phyloP scores from a whole-genome alignment of 2,797 vertebrate species.

The Heliangelus exortis region DNA sequence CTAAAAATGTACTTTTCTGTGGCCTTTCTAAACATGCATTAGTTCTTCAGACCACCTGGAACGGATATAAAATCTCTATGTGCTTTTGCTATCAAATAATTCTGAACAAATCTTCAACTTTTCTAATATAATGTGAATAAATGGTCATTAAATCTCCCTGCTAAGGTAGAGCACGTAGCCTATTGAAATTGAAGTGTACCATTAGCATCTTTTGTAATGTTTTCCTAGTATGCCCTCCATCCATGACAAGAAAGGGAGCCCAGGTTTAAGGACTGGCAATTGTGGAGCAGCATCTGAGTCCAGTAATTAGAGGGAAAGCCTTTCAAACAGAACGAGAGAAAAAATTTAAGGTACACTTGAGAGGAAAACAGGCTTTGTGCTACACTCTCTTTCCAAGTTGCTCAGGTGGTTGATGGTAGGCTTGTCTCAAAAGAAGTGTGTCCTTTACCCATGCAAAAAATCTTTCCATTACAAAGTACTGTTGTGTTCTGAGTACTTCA shows the following conservation, averaged over 20 bases:
- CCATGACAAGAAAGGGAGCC: neutral
- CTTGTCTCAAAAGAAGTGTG: neutral
- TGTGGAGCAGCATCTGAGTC: neutral
- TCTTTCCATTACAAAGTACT: neutral
- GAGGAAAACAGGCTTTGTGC: neutral
- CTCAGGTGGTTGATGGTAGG: neutral
- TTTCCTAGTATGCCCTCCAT: neutral
- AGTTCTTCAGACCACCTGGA: conserved; percentile 5
- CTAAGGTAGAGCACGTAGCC: neutral
- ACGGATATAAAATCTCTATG: neutral
- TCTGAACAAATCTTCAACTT: neutral
- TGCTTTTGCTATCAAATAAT: neutral
- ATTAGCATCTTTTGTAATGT: neutral
- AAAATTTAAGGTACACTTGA: neutral
- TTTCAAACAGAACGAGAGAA: neutral
- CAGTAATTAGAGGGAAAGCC: neutral
- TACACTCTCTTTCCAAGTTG: neutral
- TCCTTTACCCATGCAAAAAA: neutral
- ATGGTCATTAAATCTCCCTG: neutral
- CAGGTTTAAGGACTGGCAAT: neutral
- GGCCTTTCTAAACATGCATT: neutral
- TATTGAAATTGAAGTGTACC: neutral
- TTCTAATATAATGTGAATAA: neutral
- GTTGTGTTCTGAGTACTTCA: neutral
- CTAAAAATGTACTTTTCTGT: neutral